Evolutionary conservation across 92 coral and sea anemone species (phyloP).

Genomic region (Porites cylindrica): DNA sequence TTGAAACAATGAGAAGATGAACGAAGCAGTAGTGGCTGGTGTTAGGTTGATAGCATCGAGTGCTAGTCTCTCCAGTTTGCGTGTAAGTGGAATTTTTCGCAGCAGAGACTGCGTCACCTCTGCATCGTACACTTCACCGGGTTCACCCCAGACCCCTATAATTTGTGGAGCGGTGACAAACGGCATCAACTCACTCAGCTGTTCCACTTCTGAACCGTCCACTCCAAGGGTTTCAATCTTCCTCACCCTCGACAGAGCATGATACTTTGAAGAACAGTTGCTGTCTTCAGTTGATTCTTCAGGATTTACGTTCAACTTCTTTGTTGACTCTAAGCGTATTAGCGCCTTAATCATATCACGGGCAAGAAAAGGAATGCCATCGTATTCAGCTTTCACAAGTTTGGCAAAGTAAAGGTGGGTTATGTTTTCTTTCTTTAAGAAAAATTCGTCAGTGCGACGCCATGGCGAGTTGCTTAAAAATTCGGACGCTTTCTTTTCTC

Average conservation of each 20-base stretch:
- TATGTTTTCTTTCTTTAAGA: neutral
- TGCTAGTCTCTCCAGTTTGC: neutral
- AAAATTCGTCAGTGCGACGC: neutral
- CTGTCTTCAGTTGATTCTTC: neutral
- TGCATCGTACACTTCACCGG: neutral
- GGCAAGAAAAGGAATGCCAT: neutral
- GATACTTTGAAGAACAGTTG: neutral
- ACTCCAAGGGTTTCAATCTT: rapidly evolving
- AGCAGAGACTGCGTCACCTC: neutral
- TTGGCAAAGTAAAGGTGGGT: neutral
- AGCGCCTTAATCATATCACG: conserved; percentile 10
- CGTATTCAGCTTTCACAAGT: neutral
- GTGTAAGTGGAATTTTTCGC: neutral
- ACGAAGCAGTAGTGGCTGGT: neutral
- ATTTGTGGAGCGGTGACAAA: neutral
- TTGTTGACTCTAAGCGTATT: neutral
- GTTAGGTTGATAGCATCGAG: neutral
- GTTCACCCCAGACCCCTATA: neutral
- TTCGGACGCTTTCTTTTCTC: neutral
- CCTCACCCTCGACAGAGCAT: neutral
- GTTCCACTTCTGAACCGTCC: neutral
- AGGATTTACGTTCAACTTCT: neutral
- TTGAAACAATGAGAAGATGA: neutral
- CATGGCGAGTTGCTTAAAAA: neutral
- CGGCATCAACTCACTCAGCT: neutral